Base-by-base conservation (phyloP, 35 echinoderm and acorn worm species). In the Heliocidaris tuberculata region DNA sequence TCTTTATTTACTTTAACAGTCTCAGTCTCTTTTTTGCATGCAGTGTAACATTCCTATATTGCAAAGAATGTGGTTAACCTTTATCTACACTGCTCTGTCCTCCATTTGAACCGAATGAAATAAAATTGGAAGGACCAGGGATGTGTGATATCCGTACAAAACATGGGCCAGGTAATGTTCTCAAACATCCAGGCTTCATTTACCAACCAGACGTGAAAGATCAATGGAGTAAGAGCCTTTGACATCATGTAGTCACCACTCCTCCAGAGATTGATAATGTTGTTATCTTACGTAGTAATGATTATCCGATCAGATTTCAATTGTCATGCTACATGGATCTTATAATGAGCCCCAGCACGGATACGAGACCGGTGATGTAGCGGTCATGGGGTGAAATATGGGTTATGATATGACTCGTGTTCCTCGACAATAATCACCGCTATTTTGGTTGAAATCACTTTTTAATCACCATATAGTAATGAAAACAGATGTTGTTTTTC, bases 401-500 rank as follows among this genome's bases (percentile, higher is more conserved):
- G 17, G 60, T 70, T 70, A 70, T 24, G 60, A 70, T 27, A 70
- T 17, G 60, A 70, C 60, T 70, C 60, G 17, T 21, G 15, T 70
- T 19, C 16, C 21, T 19, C 21, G 6, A 70, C 60, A 19, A 70
- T 70, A 42, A 42, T 70, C 60, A 21, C 15, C 6, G 21, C 50
- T 19, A 70, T 70, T 70, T 70, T 70, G 6, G 60, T 6, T 17
- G 16, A 21, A 70, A 70, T 70, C 60, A 19, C 24, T 70, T 70
- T 70, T 70, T 70, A 70, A 70, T 70, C 60, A 70, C 60, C 60
- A 70, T 70, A 70, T 70, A 70, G 60, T 27, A 70, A 70, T 70
- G 60, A 70, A 70, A 70, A 70, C 60, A 70, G 60, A 70, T 70
- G 60, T 70, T 70, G 60, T 70, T 70, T 70, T 70, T 70, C 60